phyloP scores from a whole-genome alignment of 2,888 invertebrate species.

The Rhimphoctona megacephalus region DNA sequence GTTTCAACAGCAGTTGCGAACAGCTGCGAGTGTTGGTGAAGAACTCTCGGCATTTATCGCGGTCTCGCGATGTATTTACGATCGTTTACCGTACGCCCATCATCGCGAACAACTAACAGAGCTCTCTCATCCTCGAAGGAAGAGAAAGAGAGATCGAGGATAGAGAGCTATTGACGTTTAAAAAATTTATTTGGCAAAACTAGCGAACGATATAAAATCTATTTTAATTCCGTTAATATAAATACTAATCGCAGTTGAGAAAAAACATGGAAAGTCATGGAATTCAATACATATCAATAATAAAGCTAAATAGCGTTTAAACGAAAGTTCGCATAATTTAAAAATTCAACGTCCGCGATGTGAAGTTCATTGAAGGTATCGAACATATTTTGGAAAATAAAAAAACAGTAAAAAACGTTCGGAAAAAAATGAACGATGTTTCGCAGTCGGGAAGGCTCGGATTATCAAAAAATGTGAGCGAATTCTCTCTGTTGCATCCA shows the following conservation, averaged over 20 bases:
- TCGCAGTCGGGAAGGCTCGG: background rate
- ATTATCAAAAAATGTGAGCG: too few species aligned
- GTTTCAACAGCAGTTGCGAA: conserved; percentile 48
- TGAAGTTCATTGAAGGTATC: background rate
- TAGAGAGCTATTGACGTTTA: conserved; percentile 10
- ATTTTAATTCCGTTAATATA: background rate
- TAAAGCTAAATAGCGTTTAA: background rate
- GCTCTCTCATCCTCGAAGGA: conserved; percentile 2
- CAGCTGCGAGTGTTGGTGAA: conserved; percentile 18
- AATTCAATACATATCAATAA: background rate
- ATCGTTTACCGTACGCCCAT: conserved; percentile 66
- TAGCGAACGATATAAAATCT: background rate
- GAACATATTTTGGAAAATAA: background rate
- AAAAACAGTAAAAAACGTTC: background rate
- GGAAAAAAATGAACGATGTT: background rate
- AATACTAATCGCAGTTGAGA: background rate
- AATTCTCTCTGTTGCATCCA: too few species aligned
- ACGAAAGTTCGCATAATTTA: background rate
- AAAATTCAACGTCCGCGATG: background rate
- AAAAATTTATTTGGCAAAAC: conserved; percentile 19
- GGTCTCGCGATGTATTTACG: conserved; percentile 58
- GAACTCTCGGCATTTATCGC: conserved; percentile 57
- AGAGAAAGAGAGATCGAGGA: conserved; percentile 16
- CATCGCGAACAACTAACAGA: conserved; percentile 37
- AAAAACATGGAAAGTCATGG: background rate